phyloP scores from a whole-genome alignment of 2,888 invertebrate genomes.

The Polia nebulosa region DNA sequence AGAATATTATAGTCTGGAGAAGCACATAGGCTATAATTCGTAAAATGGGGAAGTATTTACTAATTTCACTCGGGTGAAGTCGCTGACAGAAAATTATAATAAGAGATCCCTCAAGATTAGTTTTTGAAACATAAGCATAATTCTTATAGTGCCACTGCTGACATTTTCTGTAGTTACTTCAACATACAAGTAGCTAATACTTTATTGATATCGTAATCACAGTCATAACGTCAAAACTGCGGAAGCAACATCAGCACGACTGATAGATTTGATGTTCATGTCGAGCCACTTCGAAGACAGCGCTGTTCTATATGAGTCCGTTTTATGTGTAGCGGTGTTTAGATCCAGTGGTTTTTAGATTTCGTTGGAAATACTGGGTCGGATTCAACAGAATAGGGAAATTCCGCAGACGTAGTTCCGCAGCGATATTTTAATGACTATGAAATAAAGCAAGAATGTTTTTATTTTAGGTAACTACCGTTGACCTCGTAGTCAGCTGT shows the following conservation, averaged over 20 bases:
- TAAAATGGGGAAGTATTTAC: too few relatives aligned
- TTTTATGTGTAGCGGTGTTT: conserved; percentile 9
- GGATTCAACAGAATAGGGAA: neutral
- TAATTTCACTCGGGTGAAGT: too few relatives aligned
- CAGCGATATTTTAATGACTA: too few relatives aligned
- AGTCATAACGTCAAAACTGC: conserved; percentile 23
- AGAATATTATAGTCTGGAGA: too few relatives aligned
- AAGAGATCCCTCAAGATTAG: neutral
- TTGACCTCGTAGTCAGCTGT: too few relatives aligned
- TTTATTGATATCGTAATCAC: conserved; percentile 18
- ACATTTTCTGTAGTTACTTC: neutral
- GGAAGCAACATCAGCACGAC: conserved; percentile 28
- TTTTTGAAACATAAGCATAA: neutral
- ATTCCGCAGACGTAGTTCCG: too few relatives aligned
- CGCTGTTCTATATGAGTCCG: neutral
- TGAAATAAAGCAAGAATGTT: too few relatives aligned
- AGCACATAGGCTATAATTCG: too few relatives aligned
- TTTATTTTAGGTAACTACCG: too few relatives aligned
- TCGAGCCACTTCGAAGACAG: neutral
- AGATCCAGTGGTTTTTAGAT: neutral
- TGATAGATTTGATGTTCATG: conserved; percentile 31
- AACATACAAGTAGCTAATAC: neutral
- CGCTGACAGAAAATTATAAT: too few relatives aligned
- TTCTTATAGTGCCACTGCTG: neutral
- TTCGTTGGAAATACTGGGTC: neutral